These are phyloP conservation scores for Leptopilina clavipes DNA, from an alignment of 1,140 invertebrate species.

Conservation along the genomic window DNA sequence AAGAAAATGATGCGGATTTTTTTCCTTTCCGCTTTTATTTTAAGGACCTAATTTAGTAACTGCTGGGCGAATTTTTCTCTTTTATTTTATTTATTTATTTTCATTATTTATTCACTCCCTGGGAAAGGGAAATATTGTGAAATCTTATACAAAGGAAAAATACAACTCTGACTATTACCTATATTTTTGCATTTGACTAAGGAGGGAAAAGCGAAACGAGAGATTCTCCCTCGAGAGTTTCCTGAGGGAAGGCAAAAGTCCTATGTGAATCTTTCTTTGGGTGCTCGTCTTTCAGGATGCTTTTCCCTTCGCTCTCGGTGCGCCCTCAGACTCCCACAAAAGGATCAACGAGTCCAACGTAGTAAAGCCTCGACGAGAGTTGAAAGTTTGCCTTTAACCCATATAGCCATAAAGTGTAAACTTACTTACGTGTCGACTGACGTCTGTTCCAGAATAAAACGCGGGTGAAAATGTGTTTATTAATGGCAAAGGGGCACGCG, in stretches of 20 bases:
- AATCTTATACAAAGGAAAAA: no score
- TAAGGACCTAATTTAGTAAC: no score
- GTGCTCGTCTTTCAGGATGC: conserved; percentile 40
- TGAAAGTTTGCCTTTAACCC: conserved; percentile 25
- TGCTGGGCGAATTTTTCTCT: no score
- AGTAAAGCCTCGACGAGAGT: conserved; percentile 27
- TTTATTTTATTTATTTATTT: no score
- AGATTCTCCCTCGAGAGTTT: conserved; percentile 32
- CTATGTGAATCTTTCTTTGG: conserved; percentile 37
- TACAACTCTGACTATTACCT: no score
- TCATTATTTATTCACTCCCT: no score
- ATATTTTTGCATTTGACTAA: conserved; percentile 9
- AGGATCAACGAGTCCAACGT: conserved; percentile 34
- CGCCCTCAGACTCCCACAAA: conserved; percentile 37
- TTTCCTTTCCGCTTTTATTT: no score
- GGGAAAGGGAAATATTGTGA: no score
- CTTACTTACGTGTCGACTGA: conserved; percentile 24
- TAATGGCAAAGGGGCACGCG: conserved; percentile 23
- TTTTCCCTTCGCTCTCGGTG: conserved; percentile 4
- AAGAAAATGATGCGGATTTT: neutral
- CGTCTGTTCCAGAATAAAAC: neutral
- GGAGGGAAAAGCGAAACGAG: conserved; percentile 25
- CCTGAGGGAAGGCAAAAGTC: conserved; percentile 25
- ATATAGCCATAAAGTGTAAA: conserved; percentile 24
- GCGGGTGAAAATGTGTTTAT: conserved; percentile 20